Percentiles rank a stretch among this genome's conserved stretches.
These are phyloP conservation scores for Malurus alboscapulatus DNA, from an alignment of 2,113 vertebrate species.

Conservation along the genomic window DNA sequence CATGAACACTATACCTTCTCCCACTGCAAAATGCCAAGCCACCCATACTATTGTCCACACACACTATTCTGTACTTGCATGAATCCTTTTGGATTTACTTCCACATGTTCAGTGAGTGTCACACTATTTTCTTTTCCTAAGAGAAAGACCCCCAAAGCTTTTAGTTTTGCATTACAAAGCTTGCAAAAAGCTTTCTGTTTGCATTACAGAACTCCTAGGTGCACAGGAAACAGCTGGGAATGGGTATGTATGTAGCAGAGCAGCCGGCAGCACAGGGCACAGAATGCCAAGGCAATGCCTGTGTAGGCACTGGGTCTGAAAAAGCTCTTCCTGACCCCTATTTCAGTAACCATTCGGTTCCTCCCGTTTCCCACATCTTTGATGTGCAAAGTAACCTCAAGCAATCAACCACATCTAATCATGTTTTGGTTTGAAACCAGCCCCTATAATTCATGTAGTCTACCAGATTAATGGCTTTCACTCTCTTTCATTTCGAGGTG, in stretches of 20 bases:
- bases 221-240: not conserved
- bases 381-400: not conserved
- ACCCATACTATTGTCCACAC: not conserved
- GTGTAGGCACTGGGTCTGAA: not conserved
- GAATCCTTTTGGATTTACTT: not conserved
- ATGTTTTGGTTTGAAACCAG: not conserved
- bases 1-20: not conserved
- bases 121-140: not conserved
- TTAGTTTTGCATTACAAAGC: not conserved
- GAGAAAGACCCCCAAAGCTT: not conserved
- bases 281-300: not conserved
- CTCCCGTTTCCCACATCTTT: not conserved
- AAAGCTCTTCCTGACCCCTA: not conserved
- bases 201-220: not conserved
- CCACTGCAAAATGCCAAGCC: not conserved
- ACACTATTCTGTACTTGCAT: not conserved
- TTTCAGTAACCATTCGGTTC: not conserved
- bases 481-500: not conserved
- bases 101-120: not conserved
- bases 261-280: not conserved
- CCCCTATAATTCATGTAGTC: not conserved
- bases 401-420: not conserved
- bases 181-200: not conserved
- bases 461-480: constrained; percentile 20
- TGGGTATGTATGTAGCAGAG: not conserved